A percentile compares a stretch with the other conserved stretches of the same genome.
phyloP scores from a whole-genome alignment of 1,140 invertebrate species.

The Chironomus tepperi region DNA sequence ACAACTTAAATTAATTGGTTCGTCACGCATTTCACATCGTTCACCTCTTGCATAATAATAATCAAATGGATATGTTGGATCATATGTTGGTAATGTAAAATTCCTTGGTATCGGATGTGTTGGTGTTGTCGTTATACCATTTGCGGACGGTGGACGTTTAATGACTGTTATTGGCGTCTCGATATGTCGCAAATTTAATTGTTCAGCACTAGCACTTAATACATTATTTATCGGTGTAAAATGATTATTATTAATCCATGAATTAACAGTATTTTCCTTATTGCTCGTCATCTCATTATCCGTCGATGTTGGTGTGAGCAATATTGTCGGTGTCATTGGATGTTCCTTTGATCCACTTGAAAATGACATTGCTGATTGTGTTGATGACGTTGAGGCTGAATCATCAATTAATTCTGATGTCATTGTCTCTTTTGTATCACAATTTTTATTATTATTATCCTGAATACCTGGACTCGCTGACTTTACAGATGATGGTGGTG shows the following conservation, averaged over 20 bases:
- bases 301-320: not conserved
- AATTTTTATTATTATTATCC: not conserved
- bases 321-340: not conserved
- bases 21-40: not conserved
- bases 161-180: not conserved
- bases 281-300: not conserved
- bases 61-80: not conserved
- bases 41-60: not conserved
- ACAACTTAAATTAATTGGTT: slow-evolving; percentile 32
- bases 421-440: not conserved
- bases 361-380: not conserved
- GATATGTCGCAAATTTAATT: not conserved
- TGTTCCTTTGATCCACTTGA: not conserved
- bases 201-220: slow-evolving; percentile 7
- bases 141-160: not conserved
- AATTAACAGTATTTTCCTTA: not conserved
- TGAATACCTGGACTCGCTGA: not conserved
- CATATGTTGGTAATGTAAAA: not conserved
- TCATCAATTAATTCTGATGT: not conserved
- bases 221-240: not conserved
- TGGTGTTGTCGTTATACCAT: not conserved
- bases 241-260: slow-evolving; percentile 9
- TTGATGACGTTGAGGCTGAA: not conserved
- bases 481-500: not conserved
- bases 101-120: not conserved